phyloP scores from a whole-genome alignment of 2,113 vertebrate species.

The Rhinopomastus cyanomelas region DNA sequence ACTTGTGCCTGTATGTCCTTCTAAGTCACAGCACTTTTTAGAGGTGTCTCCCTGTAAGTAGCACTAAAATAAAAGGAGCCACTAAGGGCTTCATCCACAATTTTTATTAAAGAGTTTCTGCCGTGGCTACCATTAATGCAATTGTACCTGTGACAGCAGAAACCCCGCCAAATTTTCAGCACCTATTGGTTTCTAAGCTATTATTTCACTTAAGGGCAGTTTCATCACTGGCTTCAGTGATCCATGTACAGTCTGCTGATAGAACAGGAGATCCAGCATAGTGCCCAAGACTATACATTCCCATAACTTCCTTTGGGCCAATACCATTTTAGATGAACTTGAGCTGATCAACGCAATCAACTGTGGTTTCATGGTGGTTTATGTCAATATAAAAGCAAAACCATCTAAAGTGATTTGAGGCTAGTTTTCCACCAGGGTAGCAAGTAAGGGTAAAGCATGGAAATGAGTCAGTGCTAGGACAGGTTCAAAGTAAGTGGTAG shows the following conservation, averaged over 20 bases:
- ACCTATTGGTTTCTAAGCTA: not conserved
- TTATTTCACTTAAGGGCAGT: not conserved
- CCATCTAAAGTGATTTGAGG: no score
- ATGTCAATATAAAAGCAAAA: not conserved
- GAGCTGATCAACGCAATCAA: not conserved
- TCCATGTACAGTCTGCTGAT: not conserved
- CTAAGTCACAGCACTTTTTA: not conserved
- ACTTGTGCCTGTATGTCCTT: not conserved
- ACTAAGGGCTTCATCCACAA: not conserved
- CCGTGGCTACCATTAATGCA: not conserved
- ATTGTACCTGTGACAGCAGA: not conserved
- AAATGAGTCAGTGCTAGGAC: not conserved
- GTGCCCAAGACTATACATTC: not conserved
- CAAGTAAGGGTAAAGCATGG: not conserved
- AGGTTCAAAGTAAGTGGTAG: not conserved
- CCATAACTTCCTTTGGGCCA: not conserved
- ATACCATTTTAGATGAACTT: not conserved
- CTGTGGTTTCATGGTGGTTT: not conserved
- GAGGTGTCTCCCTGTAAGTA: not conserved
- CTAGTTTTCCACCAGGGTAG: not conserved
- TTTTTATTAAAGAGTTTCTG: constrained; percentile 18
- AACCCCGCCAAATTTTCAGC: not conserved
- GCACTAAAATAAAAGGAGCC: constrained; percentile 1
- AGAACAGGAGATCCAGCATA: not conserved
- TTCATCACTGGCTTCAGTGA: not conserved